These are phyloP conservation scores for Phrynosoma blainvillii DNA, from an alignment of 2,113 vertebrate species.

Conservation along the genomic window DNA sequence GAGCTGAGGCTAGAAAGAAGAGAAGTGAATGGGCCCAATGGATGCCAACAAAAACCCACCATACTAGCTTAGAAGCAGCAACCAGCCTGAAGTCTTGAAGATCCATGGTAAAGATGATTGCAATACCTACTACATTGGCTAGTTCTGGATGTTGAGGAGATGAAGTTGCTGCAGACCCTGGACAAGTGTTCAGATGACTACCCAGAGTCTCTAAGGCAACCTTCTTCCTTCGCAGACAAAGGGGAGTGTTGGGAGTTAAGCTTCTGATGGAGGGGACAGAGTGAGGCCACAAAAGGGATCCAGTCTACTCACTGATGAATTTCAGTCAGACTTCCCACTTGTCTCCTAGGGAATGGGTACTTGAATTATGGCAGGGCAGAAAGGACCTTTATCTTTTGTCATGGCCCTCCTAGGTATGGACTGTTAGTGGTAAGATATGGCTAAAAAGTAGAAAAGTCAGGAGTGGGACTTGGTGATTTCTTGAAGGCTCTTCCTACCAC, in stretches of 20 bases:
- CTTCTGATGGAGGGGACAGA: not conserved
- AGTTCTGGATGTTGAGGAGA: not conserved
- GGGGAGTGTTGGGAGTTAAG: not conserved
- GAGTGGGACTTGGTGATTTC: not conserved
- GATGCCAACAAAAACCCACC: not conserved
- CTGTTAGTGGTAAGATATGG: not conserved
- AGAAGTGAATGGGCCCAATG: not conserved
- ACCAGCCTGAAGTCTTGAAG: not conserved
- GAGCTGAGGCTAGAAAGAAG: not conserved
- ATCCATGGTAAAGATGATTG: not conserved
- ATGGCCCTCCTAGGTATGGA: not conserved
- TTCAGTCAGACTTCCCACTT: too few relatives aligned
- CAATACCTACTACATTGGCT: not conserved
- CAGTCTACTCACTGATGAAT: too few relatives aligned
- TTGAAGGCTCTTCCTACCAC: too few relatives aligned
- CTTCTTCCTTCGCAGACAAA: not conserved
- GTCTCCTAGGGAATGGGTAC: too few relatives aligned
- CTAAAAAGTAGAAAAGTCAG: not conserved
- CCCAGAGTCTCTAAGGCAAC: not conserved
- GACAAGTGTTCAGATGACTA: not conserved
- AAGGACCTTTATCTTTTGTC: not conserved
- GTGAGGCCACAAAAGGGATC: not conserved
- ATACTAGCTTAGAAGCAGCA: not conserved
- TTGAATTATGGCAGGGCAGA: not conserved
- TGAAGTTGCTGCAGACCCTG: not conserved